A percentile compares a stretch with the other conserved stretches of the same genome.
Evolutionary conservation across 2,797 vertebrate species (phyloP).

Genomic region (Luscinia megarhynchos): DNA sequence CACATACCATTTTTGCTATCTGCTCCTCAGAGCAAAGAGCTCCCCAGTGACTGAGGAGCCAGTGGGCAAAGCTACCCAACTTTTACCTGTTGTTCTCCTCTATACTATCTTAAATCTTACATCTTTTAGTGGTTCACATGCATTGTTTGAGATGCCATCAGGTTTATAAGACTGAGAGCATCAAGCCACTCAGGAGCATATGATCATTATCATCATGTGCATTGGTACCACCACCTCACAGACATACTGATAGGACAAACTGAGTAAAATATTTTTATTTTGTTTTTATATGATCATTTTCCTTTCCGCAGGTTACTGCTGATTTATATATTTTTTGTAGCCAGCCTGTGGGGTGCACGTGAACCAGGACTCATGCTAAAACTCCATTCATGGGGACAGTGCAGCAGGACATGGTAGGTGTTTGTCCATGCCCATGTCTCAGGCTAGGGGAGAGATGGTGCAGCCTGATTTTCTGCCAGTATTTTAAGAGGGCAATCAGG

Average conservation of each 20-base stretch:
- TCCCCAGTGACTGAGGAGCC: background rate
- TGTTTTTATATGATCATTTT: background rate
- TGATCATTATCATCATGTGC: rapidly evolving
- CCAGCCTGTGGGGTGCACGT: background rate
- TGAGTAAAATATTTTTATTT: background rate
- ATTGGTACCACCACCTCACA: background rate
- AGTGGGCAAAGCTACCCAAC: background rate
- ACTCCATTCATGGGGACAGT: background rate
- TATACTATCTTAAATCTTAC: background rate
- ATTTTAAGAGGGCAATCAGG: slow-evolving; percentile 1
- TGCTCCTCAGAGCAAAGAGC: background rate
- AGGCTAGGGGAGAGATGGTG: background rate
- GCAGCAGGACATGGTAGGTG: background rate
- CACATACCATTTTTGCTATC: background rate
- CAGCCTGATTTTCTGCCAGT: background rate
- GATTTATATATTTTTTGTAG: background rate
- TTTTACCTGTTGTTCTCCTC: background rate
- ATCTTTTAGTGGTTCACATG: background rate
- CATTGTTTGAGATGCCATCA: background rate
- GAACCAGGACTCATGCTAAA: background rate
- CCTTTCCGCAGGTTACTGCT: background rate
- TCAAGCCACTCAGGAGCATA: rapidly evolving
- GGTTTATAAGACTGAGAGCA: background rate
- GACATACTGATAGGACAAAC: background rate
- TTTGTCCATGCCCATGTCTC: background rate